A percentile compares a stretch with the other conserved stretches of the same genome.
Conservation (phyloP, 2,797 vertebrate species). For the Limnodromus scolopaceus region DNA sequence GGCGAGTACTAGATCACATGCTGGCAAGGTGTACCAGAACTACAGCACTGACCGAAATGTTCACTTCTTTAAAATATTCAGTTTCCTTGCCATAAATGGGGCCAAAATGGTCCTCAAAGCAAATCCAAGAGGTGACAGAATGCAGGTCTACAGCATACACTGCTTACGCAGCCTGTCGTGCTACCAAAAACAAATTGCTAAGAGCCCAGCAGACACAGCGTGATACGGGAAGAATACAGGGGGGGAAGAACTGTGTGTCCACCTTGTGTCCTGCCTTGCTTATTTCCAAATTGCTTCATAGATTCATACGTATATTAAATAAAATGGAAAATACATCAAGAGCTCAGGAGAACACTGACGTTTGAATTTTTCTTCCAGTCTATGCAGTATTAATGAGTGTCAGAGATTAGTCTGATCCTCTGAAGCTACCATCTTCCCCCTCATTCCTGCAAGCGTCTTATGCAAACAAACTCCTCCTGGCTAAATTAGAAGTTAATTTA, state of each 20-base stretch:
- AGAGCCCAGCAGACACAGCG: neutral
- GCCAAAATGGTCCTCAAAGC: neutral
- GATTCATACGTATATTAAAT: neutral
- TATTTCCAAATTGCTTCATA: neutral
- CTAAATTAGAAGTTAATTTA: neutral
- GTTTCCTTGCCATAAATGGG: neutral
- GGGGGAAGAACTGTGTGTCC: neutral
- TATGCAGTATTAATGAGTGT: neutral
- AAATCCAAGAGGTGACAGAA: neutral
- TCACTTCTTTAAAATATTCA: neutral
- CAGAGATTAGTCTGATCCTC: neutral
- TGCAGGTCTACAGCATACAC: neutral
- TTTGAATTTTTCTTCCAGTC: neutral
- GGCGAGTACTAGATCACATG: neutral
- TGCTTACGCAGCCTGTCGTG: neutral
- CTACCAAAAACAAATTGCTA: neutral
- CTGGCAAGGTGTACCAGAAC: neutral
- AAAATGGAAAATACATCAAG: neutral
- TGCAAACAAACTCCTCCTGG: neutral
- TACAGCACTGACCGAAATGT: neutral
- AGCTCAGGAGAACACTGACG: neutral
- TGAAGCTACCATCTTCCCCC: neutral
- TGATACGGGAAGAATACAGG: neutral
- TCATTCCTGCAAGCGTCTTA: neutral
- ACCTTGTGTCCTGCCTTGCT: neutral